A percentile compares a stretch with the other conserved stretches of the same genome.
These are phyloP conservation scores for Pterocles burchelli DNA, from an alignment of 2,113 vertebrate species.

Conservation along the genomic window DNA sequence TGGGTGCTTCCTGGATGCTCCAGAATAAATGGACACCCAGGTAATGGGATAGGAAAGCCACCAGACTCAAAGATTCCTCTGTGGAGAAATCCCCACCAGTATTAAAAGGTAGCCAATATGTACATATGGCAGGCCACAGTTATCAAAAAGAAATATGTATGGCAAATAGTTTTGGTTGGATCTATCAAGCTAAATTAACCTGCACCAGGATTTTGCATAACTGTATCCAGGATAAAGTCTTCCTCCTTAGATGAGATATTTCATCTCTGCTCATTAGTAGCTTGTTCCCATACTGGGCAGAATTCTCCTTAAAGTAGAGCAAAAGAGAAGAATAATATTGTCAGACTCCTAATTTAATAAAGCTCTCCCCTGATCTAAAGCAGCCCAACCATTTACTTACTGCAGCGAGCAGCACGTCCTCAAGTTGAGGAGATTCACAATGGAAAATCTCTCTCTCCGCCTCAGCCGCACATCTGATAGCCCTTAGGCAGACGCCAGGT, in stretches of 20 bases:
- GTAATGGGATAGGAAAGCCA: background rate
- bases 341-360: background rate
- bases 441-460: background rate
- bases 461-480: background rate
- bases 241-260: background rate
- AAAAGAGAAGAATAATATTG: background rate
- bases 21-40: background rate
- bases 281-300: background rate
- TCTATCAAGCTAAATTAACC: background rate
- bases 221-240: background rate
- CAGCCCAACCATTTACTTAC: background rate
- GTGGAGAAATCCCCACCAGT: background rate
- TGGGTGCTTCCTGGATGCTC: background rate
- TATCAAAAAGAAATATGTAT: background rate
- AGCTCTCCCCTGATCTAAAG: background rate
- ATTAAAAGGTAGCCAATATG: background rate
- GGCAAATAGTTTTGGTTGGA: background rate
- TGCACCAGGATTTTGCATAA: background rate
- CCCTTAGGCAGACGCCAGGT: background rate
- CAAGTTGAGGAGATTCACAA: background rate
- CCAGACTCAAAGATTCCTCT: background rate
- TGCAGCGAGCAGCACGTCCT: background rate
- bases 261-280: background rate
- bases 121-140: background rate
- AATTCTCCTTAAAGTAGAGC: background rate